Evolutionary conservation across 2,888 invertebrate genomes (phyloP).

Genomic region (Dynastes grantii): DNA sequence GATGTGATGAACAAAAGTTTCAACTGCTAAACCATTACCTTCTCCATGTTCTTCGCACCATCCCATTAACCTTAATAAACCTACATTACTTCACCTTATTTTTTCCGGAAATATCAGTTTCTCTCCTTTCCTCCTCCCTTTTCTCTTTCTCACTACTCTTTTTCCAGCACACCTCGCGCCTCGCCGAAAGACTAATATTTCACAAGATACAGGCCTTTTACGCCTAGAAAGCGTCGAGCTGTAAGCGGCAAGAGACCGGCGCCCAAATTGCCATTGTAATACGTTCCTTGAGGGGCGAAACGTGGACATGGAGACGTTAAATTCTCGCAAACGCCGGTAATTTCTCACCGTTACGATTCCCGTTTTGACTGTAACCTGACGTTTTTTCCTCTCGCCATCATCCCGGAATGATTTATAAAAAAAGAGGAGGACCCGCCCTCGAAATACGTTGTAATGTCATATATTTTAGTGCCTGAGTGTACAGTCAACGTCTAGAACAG

Average conservation of each 20-base stretch:
- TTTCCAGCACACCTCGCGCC: not conserved
- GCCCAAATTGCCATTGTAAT: constrained; percentile 31
- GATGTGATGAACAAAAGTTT: too few species aligned
- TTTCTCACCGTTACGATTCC: constrained; percentile 41
- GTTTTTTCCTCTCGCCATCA: constrained; percentile 21
- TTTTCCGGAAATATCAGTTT: too few species aligned
- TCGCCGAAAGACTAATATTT: not conserved
- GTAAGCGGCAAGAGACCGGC: constrained; percentile 1
- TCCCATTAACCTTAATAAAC: too few species aligned
- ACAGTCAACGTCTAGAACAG: not conserved
- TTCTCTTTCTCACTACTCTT: too few species aligned
- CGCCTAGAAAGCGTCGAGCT: constrained; percentile 11
- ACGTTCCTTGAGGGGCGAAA: constrained; percentile 14
- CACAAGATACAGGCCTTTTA: not conserved
- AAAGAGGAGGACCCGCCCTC: not conserved
- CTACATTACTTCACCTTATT: too few species aligned
- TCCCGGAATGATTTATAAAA: constrained; percentile 38
- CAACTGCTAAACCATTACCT: too few species aligned
- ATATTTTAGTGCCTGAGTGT: constrained; percentile 18
- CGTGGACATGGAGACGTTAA: constrained; percentile 31
- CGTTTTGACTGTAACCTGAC: constrained; percentile 30
- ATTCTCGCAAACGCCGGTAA: constrained; percentile 30
- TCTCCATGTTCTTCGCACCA: too few species aligned
- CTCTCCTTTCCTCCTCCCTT: too few species aligned
- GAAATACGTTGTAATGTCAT: not conserved